Evolutionary conservation across 1,140 invertebrate species (phyloP).

Genomic region (Brachionus calyciflorus): DNA sequence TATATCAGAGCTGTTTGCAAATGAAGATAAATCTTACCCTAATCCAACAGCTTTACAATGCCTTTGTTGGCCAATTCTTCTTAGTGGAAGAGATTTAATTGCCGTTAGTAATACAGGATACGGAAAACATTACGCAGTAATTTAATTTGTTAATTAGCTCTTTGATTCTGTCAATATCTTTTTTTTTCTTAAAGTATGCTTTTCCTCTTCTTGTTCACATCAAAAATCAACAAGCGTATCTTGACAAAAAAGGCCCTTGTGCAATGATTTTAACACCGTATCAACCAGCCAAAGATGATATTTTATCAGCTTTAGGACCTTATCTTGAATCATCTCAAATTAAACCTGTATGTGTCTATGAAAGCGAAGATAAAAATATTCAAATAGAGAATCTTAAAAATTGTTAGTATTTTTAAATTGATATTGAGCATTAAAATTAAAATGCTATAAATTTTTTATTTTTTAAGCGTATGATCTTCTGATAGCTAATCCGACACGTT

Average conservation of each 20-base stretch:
- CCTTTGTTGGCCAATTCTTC: slow-evolving; percentile 33
- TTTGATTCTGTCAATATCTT: too few relatives aligned
- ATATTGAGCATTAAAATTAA: not conserved
- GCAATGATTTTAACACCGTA: slow-evolving; percentile 33
- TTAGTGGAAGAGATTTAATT: slow-evolving; percentile 39
- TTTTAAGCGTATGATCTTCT: slow-evolving; percentile 8
- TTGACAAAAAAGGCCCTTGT: slow-evolving; percentile 27
- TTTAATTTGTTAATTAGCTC: not conserved
- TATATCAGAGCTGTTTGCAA: not conserved
- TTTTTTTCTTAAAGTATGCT: not conserved
- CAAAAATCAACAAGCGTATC: slow-evolving; percentile 7
- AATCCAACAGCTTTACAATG: slow-evolving; percentile 40
- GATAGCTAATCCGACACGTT: slow-evolving; percentile 36
- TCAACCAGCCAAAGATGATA: slow-evolving; percentile 33
- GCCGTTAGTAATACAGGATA: slow-evolving; percentile 37
- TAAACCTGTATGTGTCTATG: slow-evolving; percentile 10
- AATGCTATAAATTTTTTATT: not conserved
- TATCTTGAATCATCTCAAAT: slow-evolving; percentile 14
- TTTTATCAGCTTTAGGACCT: not conserved
- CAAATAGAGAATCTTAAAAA: slow-evolving; percentile 24
- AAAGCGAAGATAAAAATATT: slow-evolving; percentile 21
- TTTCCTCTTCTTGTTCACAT: slow-evolving; percentile 33
- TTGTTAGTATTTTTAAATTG: not conserved
- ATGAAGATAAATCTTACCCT: not conserved
- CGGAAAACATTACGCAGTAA: slow-evolving; percentile 34